Evolutionary conservation across 2,797 vertebrate species (phyloP).

Genomic region (Ispidina lecontei): DNA sequence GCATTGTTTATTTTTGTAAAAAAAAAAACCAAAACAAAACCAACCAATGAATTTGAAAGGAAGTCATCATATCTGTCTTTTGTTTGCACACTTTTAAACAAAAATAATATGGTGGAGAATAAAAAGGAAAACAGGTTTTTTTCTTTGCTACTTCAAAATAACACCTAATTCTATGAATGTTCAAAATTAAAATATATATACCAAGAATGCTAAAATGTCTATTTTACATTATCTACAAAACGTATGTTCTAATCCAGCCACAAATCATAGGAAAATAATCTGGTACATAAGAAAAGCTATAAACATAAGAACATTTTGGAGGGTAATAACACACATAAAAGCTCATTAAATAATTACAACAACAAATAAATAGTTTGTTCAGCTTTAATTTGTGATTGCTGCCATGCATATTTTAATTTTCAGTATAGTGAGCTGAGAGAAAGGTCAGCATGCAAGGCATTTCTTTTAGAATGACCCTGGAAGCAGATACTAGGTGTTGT

Average conservation of each 20-base stretch:
- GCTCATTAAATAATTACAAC: conserved; percentile 83
- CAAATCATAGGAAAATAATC: conserved; percentile 80
- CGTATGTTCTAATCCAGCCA: conserved; percentile 76
- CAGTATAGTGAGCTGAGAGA: conserved; percentile 70
- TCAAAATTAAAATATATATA: conserved; percentile 74
- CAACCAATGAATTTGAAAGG: conserved; percentile 32
- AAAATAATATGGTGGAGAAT: conserved; percentile 60
- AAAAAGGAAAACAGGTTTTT: conserved; percentile 39
- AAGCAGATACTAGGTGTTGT: conserved; percentile 62
- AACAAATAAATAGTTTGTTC: conserved; percentile 86
- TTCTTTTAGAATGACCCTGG: conserved; percentile 64
- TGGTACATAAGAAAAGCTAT: conserved; percentile 74
- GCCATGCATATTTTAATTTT: conserved; percentile 74
- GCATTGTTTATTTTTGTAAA: conserved; percentile 74
- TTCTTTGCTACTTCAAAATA: conserved; percentile 47
- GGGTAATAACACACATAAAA: conserved; percentile 75
- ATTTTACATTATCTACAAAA: conserved; percentile 92
- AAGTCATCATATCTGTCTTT: conserved; percentile 43
- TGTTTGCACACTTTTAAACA: conserved; percentile 71
- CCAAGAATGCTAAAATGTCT: conserved; percentile 77
- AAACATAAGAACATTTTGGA: conserved; percentile 75
- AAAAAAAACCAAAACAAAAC: conserved; percentile 24
- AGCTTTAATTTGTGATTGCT: conserved; percentile 77
- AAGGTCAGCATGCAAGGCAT: conserved; percentile 73
- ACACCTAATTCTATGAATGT: conserved; percentile 52